Evolutionary conservation across 2,888 invertebrate species (phyloP).

Genomic region (Chorisops tibialis): DNA sequence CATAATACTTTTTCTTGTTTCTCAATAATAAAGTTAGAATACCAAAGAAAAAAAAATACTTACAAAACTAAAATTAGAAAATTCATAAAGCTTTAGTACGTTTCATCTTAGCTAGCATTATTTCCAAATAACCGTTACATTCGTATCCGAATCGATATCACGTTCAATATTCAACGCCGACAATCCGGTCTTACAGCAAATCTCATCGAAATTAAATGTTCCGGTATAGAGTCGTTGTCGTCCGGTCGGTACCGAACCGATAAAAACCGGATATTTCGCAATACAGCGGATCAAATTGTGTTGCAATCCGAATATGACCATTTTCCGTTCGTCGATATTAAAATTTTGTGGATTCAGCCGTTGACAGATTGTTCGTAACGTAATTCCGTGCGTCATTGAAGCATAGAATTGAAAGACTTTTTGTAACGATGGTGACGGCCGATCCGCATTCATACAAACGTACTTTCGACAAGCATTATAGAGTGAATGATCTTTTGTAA

Average conservation of each 20-base stretch:
- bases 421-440: slow-evolving; percentile 45
- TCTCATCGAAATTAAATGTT: slow-evolving; percentile 78
- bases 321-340: slow-evolving; percentile 53
- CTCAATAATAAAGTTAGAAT: too few species aligned
- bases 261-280: slow-evolving; percentile 56
- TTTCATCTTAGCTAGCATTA: slow-evolving; percentile 46
- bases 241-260: slow-evolving; percentile 51
- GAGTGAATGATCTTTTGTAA: slow-evolving; percentile 64
- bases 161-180: slow-evolving; percentile 74
- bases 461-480: slow-evolving; percentile 67
- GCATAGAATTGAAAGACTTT: slow-evolving; percentile 58
- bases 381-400: slow-evolving; percentile 67
- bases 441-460: slow-evolving; percentile 46
- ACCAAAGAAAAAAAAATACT: too few species aligned
- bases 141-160: slow-evolving; percentile 78
- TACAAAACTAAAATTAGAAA: too few species aligned
- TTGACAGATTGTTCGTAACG: slow-evolving; percentile 66
- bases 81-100: not conserved
- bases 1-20: too few species aligned
- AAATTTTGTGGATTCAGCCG: slow-evolving; percentile 62
- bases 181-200: slow-evolving; percentile 79
- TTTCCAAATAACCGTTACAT: slow-evolving; percentile 77
- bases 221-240: slow-evolving; percentile 74
- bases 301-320: slow-evolving; percentile 59
- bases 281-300: slow-evolving; percentile 60